Evolutionary conservation across 2,888 invertebrate species (phyloP), one percentile per base, ranked within the genome.

Genomic region (Tillus elongatus): DNA sequence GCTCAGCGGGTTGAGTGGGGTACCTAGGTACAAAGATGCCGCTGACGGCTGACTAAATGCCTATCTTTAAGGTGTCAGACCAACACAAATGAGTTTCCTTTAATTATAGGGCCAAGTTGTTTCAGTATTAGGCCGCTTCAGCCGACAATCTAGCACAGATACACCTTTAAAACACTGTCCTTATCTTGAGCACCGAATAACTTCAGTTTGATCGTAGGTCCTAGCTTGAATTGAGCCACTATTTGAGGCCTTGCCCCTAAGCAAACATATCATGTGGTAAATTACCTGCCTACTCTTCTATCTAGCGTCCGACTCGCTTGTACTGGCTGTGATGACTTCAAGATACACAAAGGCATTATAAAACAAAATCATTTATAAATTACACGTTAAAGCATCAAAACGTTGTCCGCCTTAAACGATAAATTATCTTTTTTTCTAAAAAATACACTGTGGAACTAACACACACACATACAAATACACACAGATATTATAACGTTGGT

Each of bases 31-130:
- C 61, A 64, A 65, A 64, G 64, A 59, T 58, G 61, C 65, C 65
- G 65, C 65, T 64, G 63, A 64, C 64, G 64, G 61, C 64, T 64
- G 65, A 64, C 65, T 65, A 65, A 65, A 65, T 65, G 64, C 65
- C 64, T 63, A 64, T 65, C 64, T 64, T 65, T 65, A 65, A 65
- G 61, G 65, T 65, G 65, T 65, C 65, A 64, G 63, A 59, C 60
- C 58, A 61, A 56, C 64, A 61, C 64, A 65, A 65, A 65, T 65
- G 65, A 64, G 64, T 64, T 64, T 64, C 59, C 64, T 61, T 64
- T 65, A 65, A 65, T 65, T 64, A 65, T 60, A 64, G 64, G 64
- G 60, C 63, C 63, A 62, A 56, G 57, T 55, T 54, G 59, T 62
- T 64, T 62, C 58, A 60, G 60, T 61, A 54, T 54, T 57, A 51